Evolutionary conservation across 23 tunicate species (phyloP).

Genomic region (Trididemnum clinides): DNA sequence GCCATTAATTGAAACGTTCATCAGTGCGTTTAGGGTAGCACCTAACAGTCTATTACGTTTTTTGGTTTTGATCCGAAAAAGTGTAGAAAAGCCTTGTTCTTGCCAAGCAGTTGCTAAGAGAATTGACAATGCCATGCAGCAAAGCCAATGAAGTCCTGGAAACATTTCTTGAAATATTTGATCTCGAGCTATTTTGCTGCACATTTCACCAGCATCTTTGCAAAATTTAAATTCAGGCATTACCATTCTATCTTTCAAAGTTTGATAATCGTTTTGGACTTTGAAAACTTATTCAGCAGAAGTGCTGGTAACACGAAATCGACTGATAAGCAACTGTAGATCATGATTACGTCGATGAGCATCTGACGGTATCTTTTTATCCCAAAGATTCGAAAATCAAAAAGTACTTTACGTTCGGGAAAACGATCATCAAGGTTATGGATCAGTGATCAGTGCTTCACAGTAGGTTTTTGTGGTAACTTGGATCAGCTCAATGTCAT

Average conservation of each 20-base stretch:
- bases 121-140: conserved; percentile 50
- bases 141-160: conserved; percentile 48
- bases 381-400: too few species aligned
- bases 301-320: conserved; percentile 19
- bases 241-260: conserved; percentile 35
- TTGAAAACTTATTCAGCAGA: conserved; percentile 27
- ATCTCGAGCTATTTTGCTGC: conserved; percentile 53
- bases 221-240: conserved; percentile 42
- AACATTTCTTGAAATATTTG: conserved; percentile 33
- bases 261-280: conserved; percentile 40
- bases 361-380: too few species aligned
- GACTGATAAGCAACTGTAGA: conserved; percentile 38
- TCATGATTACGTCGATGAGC: conserved; percentile 39
- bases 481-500: too few species aligned
- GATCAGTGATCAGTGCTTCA: too few species aligned
- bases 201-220: conserved; percentile 45
- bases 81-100: conserved; percentile 45
- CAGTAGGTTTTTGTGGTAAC: too few species aligned
- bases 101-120: conserved; percentile 31
- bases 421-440: too few species aligned
- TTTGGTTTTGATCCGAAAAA: conserved; percentile 38
- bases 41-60: conserved; percentile 32
- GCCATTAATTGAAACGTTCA: conserved; percentile 18
- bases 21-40: conserved; percentile 29
- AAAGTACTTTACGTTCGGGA: too few species aligned